Evolutionary conservation across 2,888 invertebrate genomes (phyloP), one percentile per base, ranked within the genome.

Genomic region (Drosophila demipolita): DNA sequence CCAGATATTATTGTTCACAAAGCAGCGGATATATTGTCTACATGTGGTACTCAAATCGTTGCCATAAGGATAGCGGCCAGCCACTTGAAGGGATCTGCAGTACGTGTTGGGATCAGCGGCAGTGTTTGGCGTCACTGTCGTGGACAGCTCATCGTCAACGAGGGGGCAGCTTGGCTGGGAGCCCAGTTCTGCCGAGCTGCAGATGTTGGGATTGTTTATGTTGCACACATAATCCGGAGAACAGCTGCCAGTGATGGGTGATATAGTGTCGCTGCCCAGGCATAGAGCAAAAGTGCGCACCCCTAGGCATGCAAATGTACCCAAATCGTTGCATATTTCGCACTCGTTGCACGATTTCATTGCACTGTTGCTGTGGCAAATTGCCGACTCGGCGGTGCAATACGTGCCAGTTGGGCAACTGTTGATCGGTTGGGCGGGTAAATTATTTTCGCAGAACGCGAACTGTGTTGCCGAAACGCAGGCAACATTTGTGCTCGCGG

Each of bases 1-100:
- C 80, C 75, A 90, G 1, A 15, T 9, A 0, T 15, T 20, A 7
- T n/a, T 5, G 9, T 1, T 35, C 0, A 8, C 0, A 48, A 59
- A 78, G 55, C 91, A 90, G 3, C 9, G 4, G 0, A 87, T 59
- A 48, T 81, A 90, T 90, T 82, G 80, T 32, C n/a, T 77, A 71
- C 89, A 90, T 4, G 80, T 81, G 55, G 71, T 82, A 0, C 48
- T 15, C 7, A 68, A 29, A 7, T 32, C 9, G 0, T 32, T 64
- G 29, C 90, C 89, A 48, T 80, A 76, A 26, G 89, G 90, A 76
- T 60, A 90, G n/a, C 83, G 75, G 17, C 89, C 89, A 1, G 42
- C 9, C 35, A 42, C 6, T n/a, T 53, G 38, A 0, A 83, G 2
- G 0, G 6, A 6, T 20, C 55, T 29, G 38, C 90, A 90, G 48